Evolutionary conservation across 2,888 invertebrate genomes (phyloP), one percentile per base, ranked within the genome.

Genomic region (Lithophane ornitopus): DNA sequence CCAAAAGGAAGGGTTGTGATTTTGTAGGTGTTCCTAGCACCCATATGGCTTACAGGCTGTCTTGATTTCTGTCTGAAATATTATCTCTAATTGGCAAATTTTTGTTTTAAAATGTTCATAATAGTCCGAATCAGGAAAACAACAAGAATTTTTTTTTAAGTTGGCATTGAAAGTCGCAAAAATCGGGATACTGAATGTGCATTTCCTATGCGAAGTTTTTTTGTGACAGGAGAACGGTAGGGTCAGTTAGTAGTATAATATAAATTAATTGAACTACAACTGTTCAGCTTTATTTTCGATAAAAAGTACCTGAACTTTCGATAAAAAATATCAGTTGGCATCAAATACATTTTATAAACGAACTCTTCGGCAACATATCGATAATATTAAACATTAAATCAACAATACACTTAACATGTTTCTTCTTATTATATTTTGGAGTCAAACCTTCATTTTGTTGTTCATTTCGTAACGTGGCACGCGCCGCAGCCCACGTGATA

Each of bases 401-500:
- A 79, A 72, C 68, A 69, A 19, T 80, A 56, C 26, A 61, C 26
- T 41, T 2, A 62, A 74, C 69, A 39, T 44, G 70, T 81, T 70
- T 81, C 74, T 44, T 52, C 34, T 80, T 80, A 80, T 80, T 80
- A 80, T 28, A 74, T 73, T 69, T 77, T 61, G 49, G 26, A 66
- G 74, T 79, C 54, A 59, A 70, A 62, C 46, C 72, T 77, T 83
- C 62, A 76, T 85, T 85, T 80, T 86, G 78, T 87, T 70, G 70
- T 34, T 74, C 67, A 84, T 81, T 91, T 91, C 90, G 91, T 90
- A 91, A 91, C 77, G 16, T 80, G 92, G 94, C 95, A 94, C 94
- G 94, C 91, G 95, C 92, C 91, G 73, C 90, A 54, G 78, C 94
- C 95, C 94, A 95, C 95, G 90, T 92, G 90, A 87, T 88, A 92